Base-by-base conservation (phyloP, 2,797 vertebrate genomes). In the Urocyon cinereoargenteus region DNA sequence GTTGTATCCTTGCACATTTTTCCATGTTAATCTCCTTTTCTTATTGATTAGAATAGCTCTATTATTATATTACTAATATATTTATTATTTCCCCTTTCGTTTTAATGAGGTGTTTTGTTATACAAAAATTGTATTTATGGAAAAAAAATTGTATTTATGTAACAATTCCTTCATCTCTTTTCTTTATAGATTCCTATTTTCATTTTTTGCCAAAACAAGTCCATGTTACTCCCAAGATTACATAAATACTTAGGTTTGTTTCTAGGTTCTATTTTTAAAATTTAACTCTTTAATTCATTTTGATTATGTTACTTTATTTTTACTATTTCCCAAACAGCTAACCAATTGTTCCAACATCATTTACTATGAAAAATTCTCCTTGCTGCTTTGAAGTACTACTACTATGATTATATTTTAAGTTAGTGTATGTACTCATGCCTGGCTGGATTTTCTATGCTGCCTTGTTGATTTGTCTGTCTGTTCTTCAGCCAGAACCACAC, bases 141-240 rank as follows among this genome's bases (percentile, higher is more conserved):
- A n/a, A n/a, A n/a, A 91, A 78, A 95, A 36, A 34, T 49, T 68
- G 31, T n/a, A 86, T 86, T 92, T 86, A 91, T 40, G 28, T 75
- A 66, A 12, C 57, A 62, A 66, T 86, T 2, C n/a, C 92, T 66
- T 10, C 21, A n/a, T 66, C 16, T 34, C 64, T 92, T 68, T 93
- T 75, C 5, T 45, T 86, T 64, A 72, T 26, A 19, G 15, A 45
- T 77, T 81, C 13, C 6, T 77, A 53, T 19, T 61, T 91, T 78
- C 24, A 28, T 49, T 51, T 86, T 89, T 82, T 64, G 19, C 24
- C 2, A 19, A 90, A 94, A 91, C 5, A 83, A 79, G n/a, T 15
- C 19, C 1, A 66, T 14, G 6, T 34, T 86, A 28, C 6, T 68
- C 62, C 31, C 28, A 78, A 62, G 24, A 93, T 68, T 75, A 81